phyloP scores from a whole-genome alignment of 2,113 vertebrate species.

The Archilochus colubris region DNA sequence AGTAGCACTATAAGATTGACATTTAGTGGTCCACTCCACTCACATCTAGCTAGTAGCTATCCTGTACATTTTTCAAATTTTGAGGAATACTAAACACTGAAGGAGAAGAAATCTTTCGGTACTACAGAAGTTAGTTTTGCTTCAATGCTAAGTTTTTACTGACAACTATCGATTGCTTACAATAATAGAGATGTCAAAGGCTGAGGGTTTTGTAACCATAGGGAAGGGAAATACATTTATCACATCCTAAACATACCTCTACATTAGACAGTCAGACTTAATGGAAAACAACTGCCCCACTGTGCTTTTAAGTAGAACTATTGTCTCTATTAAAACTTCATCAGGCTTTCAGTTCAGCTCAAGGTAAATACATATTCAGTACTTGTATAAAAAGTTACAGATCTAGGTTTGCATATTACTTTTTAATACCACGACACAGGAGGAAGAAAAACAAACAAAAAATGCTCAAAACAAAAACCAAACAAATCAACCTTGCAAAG shows the following conservation, averaged over 20 bases:
- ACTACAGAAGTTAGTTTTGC: background rate
- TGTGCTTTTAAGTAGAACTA: background rate
- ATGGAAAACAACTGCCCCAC: background rate
- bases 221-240: background rate
- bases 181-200: background rate
- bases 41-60: background rate
- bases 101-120: background rate
- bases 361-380: background rate
- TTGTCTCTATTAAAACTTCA: background rate
- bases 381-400: background rate
- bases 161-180: background rate
- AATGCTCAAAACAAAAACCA: no score
- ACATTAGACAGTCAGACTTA: background rate
- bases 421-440: background rate
- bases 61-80: background rate
- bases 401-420: background rate
- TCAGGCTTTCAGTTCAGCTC: background rate
- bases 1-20: background rate
- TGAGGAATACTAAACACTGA: background rate
- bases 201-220: background rate
- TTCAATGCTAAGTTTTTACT: background rate
- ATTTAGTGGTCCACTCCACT: background rate
- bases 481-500: fast-evolving
- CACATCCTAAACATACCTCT: background rate
- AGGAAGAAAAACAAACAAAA: background rate